These are phyloP conservation scores for Acipenser oxyrinchus DNA, from an alignment of 2,797 vertebrate species.

Conservation along the genomic window DNA sequence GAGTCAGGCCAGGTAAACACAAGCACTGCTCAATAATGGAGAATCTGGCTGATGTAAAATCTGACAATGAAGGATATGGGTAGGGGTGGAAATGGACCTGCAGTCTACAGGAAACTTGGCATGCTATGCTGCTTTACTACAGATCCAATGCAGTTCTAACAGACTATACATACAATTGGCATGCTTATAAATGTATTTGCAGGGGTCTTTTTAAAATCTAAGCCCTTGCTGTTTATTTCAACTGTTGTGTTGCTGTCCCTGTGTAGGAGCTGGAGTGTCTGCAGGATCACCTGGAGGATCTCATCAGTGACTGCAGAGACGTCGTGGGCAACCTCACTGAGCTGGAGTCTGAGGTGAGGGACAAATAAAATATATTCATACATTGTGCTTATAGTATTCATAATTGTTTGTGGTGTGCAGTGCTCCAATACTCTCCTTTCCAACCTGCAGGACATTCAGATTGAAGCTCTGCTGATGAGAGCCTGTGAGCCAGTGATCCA, in stretches of 20 bases:
- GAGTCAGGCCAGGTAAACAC: constrained; percentile 75
- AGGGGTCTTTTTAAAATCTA: background rate
- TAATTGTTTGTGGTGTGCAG: constrained; percentile 15
- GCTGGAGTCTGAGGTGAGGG: constrained; percentile 80
- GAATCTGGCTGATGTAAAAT: background rate
- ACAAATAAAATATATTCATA: background rate
- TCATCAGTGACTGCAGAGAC: constrained; percentile 75
- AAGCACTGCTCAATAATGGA: no score
- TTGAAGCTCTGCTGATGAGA: constrained; percentile 70
- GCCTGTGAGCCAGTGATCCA: constrained; percentile 70
- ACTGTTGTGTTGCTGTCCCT: background rate
- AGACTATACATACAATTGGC: background rate
- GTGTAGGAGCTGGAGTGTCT: constrained; percentile 85
- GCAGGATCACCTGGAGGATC: constrained; percentile 89
- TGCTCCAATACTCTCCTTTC: constrained; percentile 12
- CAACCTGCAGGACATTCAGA: constrained; percentile 61
- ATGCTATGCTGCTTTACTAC: no score
- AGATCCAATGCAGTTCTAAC: no score
- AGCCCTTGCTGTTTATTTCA: background rate
- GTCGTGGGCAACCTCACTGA: constrained; percentile 89
- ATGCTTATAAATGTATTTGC: background rate
- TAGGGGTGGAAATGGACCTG: background rate
- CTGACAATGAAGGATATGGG: background rate
- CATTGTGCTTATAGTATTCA: no score
- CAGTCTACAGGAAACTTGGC: background rate